Evolutionary conservation across 1,140 invertebrate genomes (phyloP).

Genomic region (Micrasema longulum): DNA sequence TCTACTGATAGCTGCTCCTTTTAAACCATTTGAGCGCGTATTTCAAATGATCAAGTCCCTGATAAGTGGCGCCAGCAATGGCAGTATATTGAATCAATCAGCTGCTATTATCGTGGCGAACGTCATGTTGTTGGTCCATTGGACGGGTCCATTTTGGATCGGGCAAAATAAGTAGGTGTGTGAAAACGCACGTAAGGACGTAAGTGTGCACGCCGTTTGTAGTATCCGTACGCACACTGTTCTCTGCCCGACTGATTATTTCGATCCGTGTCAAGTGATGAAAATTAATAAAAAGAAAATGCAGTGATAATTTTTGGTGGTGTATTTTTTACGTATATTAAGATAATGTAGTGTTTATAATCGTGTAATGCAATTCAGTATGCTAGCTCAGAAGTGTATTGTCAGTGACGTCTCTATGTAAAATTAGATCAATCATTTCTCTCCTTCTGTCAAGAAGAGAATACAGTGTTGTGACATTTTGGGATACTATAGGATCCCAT

Average conservation of each 20-base stretch:
- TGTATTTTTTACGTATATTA: constrained; percentile 42
- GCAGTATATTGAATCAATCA: constrained; percentile 35
- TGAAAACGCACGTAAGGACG: constrained; percentile 43
- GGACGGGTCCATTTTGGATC: constrained; percentile 53
- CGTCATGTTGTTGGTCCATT: constrained; percentile 38
- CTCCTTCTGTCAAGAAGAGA: constrained; percentile 44
- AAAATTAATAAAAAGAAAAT: constrained; percentile 37
- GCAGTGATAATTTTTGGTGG: constrained; percentile 40
- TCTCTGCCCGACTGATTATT: constrained; percentile 32
- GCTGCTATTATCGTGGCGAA: constrained; percentile 27
- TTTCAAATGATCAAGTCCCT: constrained; percentile 13
- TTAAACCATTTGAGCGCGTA: constrained; percentile 4
- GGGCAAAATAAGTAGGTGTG: constrained; percentile 43
- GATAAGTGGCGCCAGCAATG: constrained; percentile 43
- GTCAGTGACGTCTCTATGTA: constrained; percentile 48
- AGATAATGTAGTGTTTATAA: constrained; percentile 48
- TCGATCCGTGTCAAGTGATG: constrained; percentile 46
- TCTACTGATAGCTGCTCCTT: no score
- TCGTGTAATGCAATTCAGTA: constrained; percentile 43
- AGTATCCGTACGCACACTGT: constrained; percentile 32
- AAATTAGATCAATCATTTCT: constrained; percentile 50
- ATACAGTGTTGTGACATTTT: constrained; percentile 46
- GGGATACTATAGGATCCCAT: constrained; percentile 39
- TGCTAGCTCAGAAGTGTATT: constrained; percentile 45
- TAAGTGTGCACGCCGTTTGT: constrained; percentile 39